Evolutionary conservation across 2,797 vertebrate genomes (phyloP).

Genomic region (Petrocephalus sullivani): DNA sequence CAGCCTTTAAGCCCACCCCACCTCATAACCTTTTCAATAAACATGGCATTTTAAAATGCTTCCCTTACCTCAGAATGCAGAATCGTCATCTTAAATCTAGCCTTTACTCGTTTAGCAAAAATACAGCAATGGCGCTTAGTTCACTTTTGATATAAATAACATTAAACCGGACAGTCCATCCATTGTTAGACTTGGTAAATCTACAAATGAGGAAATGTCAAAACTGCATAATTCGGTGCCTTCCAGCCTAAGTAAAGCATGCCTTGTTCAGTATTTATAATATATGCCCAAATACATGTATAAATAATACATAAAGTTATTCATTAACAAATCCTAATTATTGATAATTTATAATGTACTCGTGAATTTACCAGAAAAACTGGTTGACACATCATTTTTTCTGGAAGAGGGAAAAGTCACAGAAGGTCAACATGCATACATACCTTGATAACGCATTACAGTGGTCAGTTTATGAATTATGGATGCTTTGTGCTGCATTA

Average conservation of each 20-base stretch:
- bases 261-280: background rate
- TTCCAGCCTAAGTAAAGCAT: background rate
- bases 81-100: background rate
- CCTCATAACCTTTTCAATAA: background rate
- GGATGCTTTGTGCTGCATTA: too few species aligned
- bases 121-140: background rate
- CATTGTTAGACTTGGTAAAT: background rate
- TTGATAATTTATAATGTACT: background rate
- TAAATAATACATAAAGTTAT: background rate
- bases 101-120: background rate
- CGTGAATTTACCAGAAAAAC: background rate
- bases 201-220: background rate
- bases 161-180: background rate
- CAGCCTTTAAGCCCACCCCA: background rate
- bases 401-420: background rate
- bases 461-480: too few species aligned
- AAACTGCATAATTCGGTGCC: background rate
- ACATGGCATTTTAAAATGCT: background rate
- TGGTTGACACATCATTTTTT: background rate
- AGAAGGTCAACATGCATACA: background rate
- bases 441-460: too few species aligned
- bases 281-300: background rate
- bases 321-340: background rate
- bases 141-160: background rate
- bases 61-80: background rate